These are phyloP conservation scores for Medauroidea extradentata DNA, from an alignment of 1,140 invertebrate genomes.

Conservation along the genomic window DNA sequence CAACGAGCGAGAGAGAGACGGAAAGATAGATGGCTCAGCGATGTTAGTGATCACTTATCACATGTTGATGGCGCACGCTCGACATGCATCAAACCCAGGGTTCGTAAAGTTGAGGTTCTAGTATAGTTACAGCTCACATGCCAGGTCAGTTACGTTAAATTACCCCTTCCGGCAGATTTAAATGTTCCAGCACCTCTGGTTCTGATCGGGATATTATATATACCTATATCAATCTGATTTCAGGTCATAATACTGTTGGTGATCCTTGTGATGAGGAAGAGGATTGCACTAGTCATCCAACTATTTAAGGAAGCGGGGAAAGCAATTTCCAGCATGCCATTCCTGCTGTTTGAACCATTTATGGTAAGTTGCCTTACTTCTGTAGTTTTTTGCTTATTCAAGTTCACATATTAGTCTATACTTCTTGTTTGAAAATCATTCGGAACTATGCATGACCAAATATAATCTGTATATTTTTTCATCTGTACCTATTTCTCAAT, in stretches of 20 bases:
- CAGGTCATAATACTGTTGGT: constrained; percentile 60
- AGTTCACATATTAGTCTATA: not conserved
- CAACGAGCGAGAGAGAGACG: too few relatives aligned
- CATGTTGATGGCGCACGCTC: too few relatives aligned
- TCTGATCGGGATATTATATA: too few relatives aligned
- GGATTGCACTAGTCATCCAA: constrained; percentile 62
- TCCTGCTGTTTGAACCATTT: constrained; percentile 69
- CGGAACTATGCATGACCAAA: too few relatives aligned
- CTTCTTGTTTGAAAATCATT: not conserved
- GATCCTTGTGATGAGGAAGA: constrained; percentile 65
- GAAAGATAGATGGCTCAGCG: too few relatives aligned
- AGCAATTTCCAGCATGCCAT: constrained; percentile 63
- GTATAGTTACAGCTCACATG: not conserved
- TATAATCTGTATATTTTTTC: not conserved
- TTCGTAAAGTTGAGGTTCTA: too few relatives aligned
- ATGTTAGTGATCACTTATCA: too few relatives aligned
- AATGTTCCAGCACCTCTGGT: too few relatives aligned
- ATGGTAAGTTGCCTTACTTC: constrained; percentile 48
- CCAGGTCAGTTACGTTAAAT: not conserved
- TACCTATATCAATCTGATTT: too few relatives aligned
- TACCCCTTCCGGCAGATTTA: not conserved
- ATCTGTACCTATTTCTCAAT: not conserved
- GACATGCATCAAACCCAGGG: too few relatives aligned
- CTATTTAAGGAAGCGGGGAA: constrained; percentile 74
- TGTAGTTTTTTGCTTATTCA: not conserved